Evolutionary conservation across 2,797 vertebrate species (phyloP).

Genomic region (Sebastes nivosus): DNA sequence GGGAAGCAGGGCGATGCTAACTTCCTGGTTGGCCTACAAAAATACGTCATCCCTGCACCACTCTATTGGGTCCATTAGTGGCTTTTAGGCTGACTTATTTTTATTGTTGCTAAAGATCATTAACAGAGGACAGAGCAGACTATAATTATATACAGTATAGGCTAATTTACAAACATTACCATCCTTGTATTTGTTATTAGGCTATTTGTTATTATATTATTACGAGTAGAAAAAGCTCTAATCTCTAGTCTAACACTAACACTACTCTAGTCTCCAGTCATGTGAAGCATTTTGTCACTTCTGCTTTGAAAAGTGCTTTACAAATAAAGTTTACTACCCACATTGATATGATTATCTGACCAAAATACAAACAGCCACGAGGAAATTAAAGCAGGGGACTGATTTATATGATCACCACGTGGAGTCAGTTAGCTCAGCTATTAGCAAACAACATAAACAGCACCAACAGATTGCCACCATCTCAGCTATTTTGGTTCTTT

Average conservation of each 20-base stretch:
- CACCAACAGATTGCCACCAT: slow-evolving; percentile 34
- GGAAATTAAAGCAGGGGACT: not conserved
- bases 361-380: not conserved
- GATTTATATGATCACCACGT: not conserved
- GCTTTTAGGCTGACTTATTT: not conserved
- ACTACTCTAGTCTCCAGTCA: not conserved
- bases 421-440: slow-evolving; percentile 5
- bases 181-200: not conserved
- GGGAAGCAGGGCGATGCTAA: too few species aligned
- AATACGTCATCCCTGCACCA: accelerated
- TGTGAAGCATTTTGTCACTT: not conserved
- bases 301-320: not conserved
- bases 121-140: not conserved
- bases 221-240: not conserved
- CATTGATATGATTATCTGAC: not conserved
- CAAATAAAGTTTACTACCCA: not conserved
- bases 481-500: slow-evolving; percentile 43
- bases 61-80: not conserved
- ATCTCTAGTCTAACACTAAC: not conserved
- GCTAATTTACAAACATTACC: not conserved
- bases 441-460: slow-evolving; percentile 17
- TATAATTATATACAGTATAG: not conserved
- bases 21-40: too few species aligned
- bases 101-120: not conserved
- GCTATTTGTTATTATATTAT: not conserved